Conservation (phyloP, 1,140 invertebrate species). For the Aphelenchoides avenae region DNA sequence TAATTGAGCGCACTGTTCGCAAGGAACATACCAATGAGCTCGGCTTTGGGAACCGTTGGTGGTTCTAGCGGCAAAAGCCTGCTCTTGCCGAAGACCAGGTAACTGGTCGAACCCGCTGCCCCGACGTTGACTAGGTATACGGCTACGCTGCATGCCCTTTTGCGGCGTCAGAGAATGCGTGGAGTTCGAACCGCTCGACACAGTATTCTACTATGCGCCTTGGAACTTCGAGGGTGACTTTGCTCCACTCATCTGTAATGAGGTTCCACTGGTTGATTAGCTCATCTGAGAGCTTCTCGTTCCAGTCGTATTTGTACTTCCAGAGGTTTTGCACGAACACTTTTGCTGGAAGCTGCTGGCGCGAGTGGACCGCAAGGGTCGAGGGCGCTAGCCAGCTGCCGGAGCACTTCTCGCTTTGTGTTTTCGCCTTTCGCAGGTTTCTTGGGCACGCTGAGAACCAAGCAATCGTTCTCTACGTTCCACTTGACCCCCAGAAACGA, state of each 20-base stretch:
- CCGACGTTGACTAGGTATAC: too few species aligned
- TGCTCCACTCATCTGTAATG: background rate
- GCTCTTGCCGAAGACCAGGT: too few species aligned
- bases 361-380: conserved; percentile 4
- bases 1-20: background rate
- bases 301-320: conserved; percentile 4
- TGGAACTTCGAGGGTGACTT: background rate
- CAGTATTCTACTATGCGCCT: background rate
- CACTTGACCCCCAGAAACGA: conserved; percentile 11
- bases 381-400: background rate
- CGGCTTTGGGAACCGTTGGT: background rate
- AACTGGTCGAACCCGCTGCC: too few species aligned
- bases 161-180: conserved; percentile 4
- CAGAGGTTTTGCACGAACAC: conserved; percentile 15
- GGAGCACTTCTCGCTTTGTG: conserved; percentile 9
- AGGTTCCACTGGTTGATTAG: too few species aligned
- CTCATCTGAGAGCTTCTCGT: too few species aligned
- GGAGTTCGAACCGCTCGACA: background rate
- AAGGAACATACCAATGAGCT: background rate
- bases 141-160: too few species aligned
- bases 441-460: conserved; percentile 3
- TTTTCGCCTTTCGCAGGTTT: background rate
- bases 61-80: background rate
- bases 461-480: background rate
- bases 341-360: conserved; percentile 4